These are phyloP conservation scores for Chloebia gouldiae DNA, from an alignment of 2,113 vertebrate genomes.

Conservation along the genomic window DNA sequence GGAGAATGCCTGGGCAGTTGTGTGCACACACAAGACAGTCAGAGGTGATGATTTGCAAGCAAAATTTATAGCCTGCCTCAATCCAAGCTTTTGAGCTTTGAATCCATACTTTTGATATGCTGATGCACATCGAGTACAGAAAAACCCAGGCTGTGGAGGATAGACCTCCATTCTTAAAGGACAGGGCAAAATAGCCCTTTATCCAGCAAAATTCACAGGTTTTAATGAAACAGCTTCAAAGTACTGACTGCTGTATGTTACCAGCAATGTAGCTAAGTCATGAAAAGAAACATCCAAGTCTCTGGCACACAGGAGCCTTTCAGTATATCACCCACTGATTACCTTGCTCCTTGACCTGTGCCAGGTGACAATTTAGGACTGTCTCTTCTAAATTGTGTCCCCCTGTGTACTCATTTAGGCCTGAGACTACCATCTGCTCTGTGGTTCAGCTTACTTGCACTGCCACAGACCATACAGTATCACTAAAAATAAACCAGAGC, in stretches of 20 bases:
- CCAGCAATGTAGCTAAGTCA: background rate
- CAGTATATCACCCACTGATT: background rate
- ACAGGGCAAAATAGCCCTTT: background rate
- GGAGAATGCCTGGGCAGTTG: background rate
- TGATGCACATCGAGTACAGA: accelerated
- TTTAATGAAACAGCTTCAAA: background rate
- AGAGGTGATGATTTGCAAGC: background rate
- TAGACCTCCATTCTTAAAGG: background rate
- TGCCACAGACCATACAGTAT: background rate
- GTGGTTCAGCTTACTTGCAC: constrained; percentile 18
- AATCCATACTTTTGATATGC: background rate
- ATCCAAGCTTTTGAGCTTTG: background rate
- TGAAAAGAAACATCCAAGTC: background rate
- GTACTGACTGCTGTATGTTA: background rate
- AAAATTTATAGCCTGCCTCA: background rate
- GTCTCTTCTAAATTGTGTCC: background rate
- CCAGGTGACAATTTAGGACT: background rate
- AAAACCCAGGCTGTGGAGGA: background rate
- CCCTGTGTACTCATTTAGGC: background rate
- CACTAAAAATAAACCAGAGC: constrained; percentile 54
- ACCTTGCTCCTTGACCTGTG: background rate
- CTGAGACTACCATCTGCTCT: background rate
- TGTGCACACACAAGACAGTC: background rate
- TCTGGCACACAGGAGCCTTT: background rate
- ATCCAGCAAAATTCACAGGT: background rate